Evolutionary conservation across 2,113 vertebrate species (phyloP), one percentile per base, ranked within the genome.

Genomic region (Todiramphus saurophagus): DNA sequence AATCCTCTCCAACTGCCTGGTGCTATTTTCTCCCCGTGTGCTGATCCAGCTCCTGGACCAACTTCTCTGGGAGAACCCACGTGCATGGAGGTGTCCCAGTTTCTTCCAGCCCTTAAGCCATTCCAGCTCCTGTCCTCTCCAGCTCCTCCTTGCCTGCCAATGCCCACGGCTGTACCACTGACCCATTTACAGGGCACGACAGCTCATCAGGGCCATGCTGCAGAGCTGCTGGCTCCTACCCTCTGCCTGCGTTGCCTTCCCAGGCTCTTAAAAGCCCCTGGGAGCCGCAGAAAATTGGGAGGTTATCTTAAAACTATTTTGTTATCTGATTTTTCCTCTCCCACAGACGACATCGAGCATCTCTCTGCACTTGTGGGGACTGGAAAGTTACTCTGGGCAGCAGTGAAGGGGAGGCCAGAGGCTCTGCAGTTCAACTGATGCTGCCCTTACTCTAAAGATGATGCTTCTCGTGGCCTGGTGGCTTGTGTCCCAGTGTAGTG

Each of bases 121-220:
- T 84, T 89, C 66, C 4, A 7, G 41, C 83, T 96, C 62, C 66
- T 87, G 83, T 95, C 94, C 93, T 89, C 90, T 72, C 23, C 91
- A 91, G 83, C 74, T 96, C 83, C 89, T 87, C 53, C 2, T 66
- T 63, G 87, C 91, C 51, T 10, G 0, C n/a, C 0, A 28, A 48
- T 87, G 93, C 95, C 93, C 95, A 87, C 3, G n/a, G 94, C 93
- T 96, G 84, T 75, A 83, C 93, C 87, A 91, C 91, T 97, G 95
- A 97, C 96, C 96, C 94, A 97, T 53, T 96, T 96, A 82, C 3
- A 0, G 51, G 56, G 66, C 77, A 75, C 39, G 4, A 16, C 0
- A 0, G 83, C 8, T 2, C 30, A 1, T 18, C 20, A 9, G 81
- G 60, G 74, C 84, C 5, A 17, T 55, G 66, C 83, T 3, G 7